These are phyloP conservation scores for Polyergus mexicanus DNA, from an alignment of 1,140 invertebrate genomes.

Conservation along the genomic window DNA sequence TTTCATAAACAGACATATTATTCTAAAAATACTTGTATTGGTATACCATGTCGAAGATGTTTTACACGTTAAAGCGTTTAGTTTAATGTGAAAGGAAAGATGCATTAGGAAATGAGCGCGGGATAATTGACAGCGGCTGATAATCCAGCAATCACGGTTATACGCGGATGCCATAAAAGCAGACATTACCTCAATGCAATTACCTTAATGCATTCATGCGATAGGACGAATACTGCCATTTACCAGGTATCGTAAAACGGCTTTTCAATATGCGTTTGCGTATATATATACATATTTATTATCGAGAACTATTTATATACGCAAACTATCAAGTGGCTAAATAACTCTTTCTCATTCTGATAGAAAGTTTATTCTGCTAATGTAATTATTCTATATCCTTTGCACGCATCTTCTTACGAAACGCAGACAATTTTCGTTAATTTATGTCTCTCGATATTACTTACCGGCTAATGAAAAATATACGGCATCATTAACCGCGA, in stretches of 20 bases:
- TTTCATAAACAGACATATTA: neutral
- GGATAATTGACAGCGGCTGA: constrained; percentile 44
- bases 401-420: too few relatives aligned
- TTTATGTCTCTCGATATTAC: neutral
- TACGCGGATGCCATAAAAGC: constrained; percentile 18
- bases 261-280: neutral
- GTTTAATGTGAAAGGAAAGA: constrained; percentile 6
- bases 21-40: neutral
- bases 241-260: neutral
- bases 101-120: constrained; percentile 66
- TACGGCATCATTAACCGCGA: neutral
- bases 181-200: constrained; percentile 53
- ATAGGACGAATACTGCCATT: neutral
- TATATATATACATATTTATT: neutral
- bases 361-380: neutral
- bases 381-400: neutral
- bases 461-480: neutral
- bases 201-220: constrained; percentile 49
- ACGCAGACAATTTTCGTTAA: neutral
- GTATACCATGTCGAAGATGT: neutral
- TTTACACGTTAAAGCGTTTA: neutral
- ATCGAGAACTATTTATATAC: neutral
- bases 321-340: neutral
- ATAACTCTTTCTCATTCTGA: neutral
- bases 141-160: constrained; percentile 58